These are phyloP conservation scores for Archilochus colubris DNA, from an alignment of 2,113 vertebrate genomes.

Conservation along the genomic window DNA sequence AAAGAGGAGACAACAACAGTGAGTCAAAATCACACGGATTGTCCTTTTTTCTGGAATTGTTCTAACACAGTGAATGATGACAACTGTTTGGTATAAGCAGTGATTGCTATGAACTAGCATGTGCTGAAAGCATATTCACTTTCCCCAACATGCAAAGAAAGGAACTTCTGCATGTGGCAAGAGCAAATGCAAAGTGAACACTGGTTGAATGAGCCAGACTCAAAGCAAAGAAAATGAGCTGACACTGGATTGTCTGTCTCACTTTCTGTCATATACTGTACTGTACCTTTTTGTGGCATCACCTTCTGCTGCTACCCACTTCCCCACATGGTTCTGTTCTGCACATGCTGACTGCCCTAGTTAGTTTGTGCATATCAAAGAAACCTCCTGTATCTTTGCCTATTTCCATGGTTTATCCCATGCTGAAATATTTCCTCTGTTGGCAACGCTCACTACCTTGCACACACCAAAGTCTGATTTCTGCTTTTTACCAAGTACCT, in stretches of 20 bases:
- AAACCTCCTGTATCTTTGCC: not conserved
- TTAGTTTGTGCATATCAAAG: slow-evolving; percentile 5
- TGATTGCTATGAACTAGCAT: slow-evolving; percentile 13
- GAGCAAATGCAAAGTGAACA: not conserved
- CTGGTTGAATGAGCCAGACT: not conserved
- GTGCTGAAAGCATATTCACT: slow-evolving; percentile 24
- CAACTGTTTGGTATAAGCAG: not conserved
- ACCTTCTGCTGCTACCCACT: slow-evolving; percentile 7
- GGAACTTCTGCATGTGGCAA: not conserved
- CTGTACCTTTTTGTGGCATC: not conserved
- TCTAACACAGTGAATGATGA: slow-evolving; percentile 21
- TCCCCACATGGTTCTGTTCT: not conserved
- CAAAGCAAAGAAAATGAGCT: slow-evolving; percentile 17
- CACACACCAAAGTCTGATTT: slow-evolving; percentile 8
- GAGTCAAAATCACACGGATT: slow-evolving; percentile 52
- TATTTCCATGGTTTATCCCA: slow-evolving; percentile 14
- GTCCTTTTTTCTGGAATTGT: not conserved
- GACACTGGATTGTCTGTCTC: slow-evolving; percentile 48
- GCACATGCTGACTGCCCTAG: not conserved
- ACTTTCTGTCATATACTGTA: not conserved
- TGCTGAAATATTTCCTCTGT: slow-evolving; percentile 46
- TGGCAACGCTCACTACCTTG: not conserved
- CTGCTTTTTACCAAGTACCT: slow-evolving; percentile 25
- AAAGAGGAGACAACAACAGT: slow-evolving; percentile 69
- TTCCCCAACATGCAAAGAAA: not conserved